phyloP scores from a whole-genome alignment of 2,888 invertebrate species.

The Sphaeridia pumilis region DNA sequence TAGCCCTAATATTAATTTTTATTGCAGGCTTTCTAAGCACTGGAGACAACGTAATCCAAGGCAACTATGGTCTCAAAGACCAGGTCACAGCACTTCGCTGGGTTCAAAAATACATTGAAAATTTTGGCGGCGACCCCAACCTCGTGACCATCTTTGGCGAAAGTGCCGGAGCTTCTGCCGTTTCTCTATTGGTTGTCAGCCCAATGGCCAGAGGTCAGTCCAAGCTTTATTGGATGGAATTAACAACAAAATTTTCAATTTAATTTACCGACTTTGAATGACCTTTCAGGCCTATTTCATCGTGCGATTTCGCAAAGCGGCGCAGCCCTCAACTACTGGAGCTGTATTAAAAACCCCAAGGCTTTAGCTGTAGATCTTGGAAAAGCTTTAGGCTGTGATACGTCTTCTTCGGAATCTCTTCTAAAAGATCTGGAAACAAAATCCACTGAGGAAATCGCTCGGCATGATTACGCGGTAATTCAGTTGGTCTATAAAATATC shows the following conservation, averaged over 20 bases:
- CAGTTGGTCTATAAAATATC: too few relatives aligned
- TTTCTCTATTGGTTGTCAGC: constrained; percentile 1
- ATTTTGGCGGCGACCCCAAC: constrained; percentile 9
- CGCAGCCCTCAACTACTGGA: constrained; percentile 22
- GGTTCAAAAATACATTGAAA: constrained; percentile 2
- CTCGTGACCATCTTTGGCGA: constrained; percentile 11
- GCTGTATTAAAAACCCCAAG: constrained; percentile 20
- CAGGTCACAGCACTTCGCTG: constrained; percentile 15
- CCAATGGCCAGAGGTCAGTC: constrained; percentile 10
- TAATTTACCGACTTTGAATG: not conserved
- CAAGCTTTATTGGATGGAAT: too few relatives aligned
- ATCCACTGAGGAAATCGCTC: constrained; percentile 20
- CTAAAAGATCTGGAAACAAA: constrained; percentile 18
- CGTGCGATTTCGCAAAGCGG: constrained; percentile 23
- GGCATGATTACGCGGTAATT: constrained; percentile 22
- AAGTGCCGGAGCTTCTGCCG: constrained; percentile 7
- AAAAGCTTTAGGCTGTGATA: constrained; percentile 24
- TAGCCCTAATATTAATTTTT: not conserved
- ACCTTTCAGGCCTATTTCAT: constrained; percentile 20
- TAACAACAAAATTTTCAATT: too few relatives aligned
- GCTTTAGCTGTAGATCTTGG: constrained; percentile 22
- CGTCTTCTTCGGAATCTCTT: constrained; percentile 14
- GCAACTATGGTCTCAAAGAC: constrained; percentile 28
- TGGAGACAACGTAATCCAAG: constrained; percentile 25
- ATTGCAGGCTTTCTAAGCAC: constrained; percentile 28